Percentiles rank a stretch among this genome's conserved stretches.
phyloP scores from a whole-genome alignment of 2,113 vertebrate species.

The Lontra canadensis region DNA sequence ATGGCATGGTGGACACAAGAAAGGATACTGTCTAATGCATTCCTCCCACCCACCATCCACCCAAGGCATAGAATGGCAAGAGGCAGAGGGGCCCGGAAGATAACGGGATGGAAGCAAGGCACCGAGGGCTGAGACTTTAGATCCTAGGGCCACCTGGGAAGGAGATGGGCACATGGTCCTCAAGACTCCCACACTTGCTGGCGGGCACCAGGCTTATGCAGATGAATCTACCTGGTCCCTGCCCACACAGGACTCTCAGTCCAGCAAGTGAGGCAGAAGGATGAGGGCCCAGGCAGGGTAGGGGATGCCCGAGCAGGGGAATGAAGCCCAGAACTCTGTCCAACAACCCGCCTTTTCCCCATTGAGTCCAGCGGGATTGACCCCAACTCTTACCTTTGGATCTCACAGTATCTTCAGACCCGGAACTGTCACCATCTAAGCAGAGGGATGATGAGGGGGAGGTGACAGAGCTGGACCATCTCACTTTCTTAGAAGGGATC shows the following conservation, averaged over 20 bases:
- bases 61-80: not conserved
- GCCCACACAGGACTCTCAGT: not conserved
- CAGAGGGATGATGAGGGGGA: not conserved
- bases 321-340: not conserved
- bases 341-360: not conserved
- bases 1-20: fast-evolving
- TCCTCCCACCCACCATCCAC: not conserved
- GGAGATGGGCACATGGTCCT: not conserved
- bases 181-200: not conserved
- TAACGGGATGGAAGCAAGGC: not conserved
- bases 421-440: not conserved
- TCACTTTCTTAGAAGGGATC: constrained; percentile 63
- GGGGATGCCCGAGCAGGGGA: not conserved
- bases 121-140: not conserved
- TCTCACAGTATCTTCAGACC: not conserved
- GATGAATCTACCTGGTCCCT: not conserved
- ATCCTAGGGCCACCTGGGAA: not conserved
- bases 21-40: not conserved
- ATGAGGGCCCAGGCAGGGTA: not conserved
- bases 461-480: not conserved
- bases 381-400: constrained; percentile 28
- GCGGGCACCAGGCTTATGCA: not conserved
- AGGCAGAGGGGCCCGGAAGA: not conserved
- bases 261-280: not conserved
- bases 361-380: fast-evolving